Base-by-base conservation (phyloP, 1,140 invertebrate genomes). In the Drosophila tristis region DNA sequence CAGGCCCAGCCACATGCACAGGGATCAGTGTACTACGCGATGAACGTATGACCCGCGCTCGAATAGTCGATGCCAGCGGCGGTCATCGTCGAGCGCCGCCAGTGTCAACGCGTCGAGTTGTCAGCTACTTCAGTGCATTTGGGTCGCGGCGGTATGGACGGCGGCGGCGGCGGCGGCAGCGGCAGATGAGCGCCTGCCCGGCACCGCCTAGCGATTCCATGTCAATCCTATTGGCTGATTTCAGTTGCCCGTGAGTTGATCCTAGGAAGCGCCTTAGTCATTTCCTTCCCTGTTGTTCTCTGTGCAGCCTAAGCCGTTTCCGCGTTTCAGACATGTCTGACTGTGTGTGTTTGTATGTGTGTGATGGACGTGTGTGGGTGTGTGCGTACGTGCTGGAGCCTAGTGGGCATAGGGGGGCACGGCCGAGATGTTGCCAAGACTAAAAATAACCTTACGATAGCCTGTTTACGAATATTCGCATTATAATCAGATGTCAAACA, bases 41-140 rank as follows among this genome's bases (percentile, higher is more conserved):
- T 93, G 93, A 93, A 93, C 62, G 92, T 93, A 90, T 93, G 93
- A 93, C 92, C 91, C 75, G 74, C 81, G 70, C 71, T 78, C 31
- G 90, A 91, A 86, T 91, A 91, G 90, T 91, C 90, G 63, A 70
- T 90, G 77, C 87, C 90, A 73, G 78, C 86, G 86, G 90, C 90
- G 90, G 78, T 91, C 64, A 91, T 91, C 64, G 90, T 91, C n/a
- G 90, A 91, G 73, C 90, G 90, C 86, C 90, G 90, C 86, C 90
- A 91, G 67, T 91, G 90, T 87, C 90, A 91, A 91, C 90, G 90
- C 54, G 90, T 91, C 74, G 90, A 91, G 64, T 72, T 91, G 90
- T 90, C 89, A 78, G 80, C 89, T 70, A 91, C 90, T 73, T 91
- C 90, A 77, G 90, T 91, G 62, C 90, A 91, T 72, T 77, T 91